These are phyloP conservation scores for Hydropsyche tenuis DNA, from an alignment of 1,140 invertebrate species.

Conservation along the genomic window DNA sequence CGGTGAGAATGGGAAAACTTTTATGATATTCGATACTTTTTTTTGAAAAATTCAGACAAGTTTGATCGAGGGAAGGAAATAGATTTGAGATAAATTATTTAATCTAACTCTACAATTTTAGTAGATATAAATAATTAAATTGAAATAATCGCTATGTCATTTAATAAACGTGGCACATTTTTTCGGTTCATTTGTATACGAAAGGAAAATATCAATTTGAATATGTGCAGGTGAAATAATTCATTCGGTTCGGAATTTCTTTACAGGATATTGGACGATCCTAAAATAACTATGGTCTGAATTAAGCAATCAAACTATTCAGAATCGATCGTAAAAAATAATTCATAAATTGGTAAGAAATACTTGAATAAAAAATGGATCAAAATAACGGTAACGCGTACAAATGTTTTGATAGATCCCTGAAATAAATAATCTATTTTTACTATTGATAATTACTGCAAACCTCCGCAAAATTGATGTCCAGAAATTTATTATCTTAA, in stretches of 20 bases:
- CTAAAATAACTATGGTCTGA: constrained; percentile 26
- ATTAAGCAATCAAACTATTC: constrained; percentile 27
- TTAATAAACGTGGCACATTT: too few relatives aligned
- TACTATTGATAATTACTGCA: too few relatives aligned
- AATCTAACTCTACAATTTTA: neutral
- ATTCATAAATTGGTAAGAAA: too few relatives aligned
- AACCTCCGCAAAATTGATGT: too few relatives aligned
- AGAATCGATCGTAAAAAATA: too few relatives aligned
- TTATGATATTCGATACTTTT: constrained; percentile 32
- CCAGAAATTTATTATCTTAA: too few relatives aligned
- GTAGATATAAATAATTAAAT: too few relatives aligned
- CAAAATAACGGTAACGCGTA: too few relatives aligned
- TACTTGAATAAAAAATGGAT: too few relatives aligned
- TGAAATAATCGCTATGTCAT: too few relatives aligned
- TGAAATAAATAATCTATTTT: too few relatives aligned
- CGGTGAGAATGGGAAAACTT: neutral
- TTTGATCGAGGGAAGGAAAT: constrained; percentile 9
- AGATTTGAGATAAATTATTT: constrained; percentile 5
- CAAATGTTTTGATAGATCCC: too few relatives aligned
- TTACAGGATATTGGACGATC: constrained; percentile 28
- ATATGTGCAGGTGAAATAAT: constrained; percentile 15
- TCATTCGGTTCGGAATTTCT: neutral
- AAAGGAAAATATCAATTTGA: constrained; percentile 6
- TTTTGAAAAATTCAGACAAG: neutral
- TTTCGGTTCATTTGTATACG: neutral